These are phyloP conservation scores for Sylvicapra grimmia DNA, from an alignment of 2,113 vertebrate genomes.

Conservation along the genomic window DNA sequence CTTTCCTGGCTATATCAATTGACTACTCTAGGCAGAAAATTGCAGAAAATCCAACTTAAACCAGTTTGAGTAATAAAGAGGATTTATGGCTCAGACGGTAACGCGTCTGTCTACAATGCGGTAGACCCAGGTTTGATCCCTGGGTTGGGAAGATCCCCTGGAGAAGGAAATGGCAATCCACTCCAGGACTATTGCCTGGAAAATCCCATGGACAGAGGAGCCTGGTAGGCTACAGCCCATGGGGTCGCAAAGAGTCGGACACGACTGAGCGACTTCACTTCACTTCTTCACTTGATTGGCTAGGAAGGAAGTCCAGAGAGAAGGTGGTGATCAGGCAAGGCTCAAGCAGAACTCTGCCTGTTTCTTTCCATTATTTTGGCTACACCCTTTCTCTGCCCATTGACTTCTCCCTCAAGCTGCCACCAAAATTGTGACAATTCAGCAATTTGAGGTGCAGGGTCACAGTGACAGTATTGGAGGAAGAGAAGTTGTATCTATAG, in stretches of 20 bases:
- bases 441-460: neutral
- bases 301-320: neutral
- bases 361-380: neutral
- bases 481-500: neutral
- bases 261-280: too few species aligned
- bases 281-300: too few species aligned
- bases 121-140: too few species aligned
- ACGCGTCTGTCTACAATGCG: too few species aligned
- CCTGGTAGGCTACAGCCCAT: too few species aligned
- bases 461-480: neutral
- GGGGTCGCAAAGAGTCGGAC: too few species aligned
- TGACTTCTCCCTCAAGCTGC: neutral
- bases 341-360: neutral
- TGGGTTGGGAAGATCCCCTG: too few species aligned
- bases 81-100: too few species aligned
- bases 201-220: too few species aligned
- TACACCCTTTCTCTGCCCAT: neutral
- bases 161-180: too few species aligned
- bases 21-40: neutral
- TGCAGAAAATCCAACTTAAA: neutral
- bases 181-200: too few species aligned
- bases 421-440: neutral
- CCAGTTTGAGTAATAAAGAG: neutral
- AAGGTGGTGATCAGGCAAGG: neutral
- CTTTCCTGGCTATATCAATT: neutral